A percentile compares a stretch with the other conserved stretches of the same genome.
These are phyloP conservation scores for Pseudomyrmex gracilis DNA, from an alignment of 1,140 invertebrate species.

Conservation along the genomic window DNA sequence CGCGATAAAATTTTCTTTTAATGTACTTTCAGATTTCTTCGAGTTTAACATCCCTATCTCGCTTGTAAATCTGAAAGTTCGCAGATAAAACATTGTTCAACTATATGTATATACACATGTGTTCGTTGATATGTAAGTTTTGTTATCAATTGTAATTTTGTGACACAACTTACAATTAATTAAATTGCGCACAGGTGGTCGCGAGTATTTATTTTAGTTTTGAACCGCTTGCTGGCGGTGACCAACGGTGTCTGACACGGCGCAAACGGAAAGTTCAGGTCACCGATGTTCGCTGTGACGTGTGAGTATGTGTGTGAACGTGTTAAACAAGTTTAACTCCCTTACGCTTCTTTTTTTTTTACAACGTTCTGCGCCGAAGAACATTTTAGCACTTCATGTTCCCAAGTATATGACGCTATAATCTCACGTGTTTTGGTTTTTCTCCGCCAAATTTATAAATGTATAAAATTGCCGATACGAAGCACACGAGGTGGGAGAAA, in stretches of 20 bases:
- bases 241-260: slow-evolving; percentile 24
- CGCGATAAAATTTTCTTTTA: not conserved
- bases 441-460: too few species aligned
- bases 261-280: slow-evolving; percentile 42
- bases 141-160: too few species aligned
- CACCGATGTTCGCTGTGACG: slow-evolving; percentile 30
- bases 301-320: not conserved
- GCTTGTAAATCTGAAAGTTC: too few species aligned
- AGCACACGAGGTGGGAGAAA: not conserved
- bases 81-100: too few species aligned
- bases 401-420: not conserved
- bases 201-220: slow-evolving; percentile 39
- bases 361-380: not conserved
- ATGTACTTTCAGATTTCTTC: too few species aligned
- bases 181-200: not conserved
- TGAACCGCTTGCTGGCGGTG: slow-evolving; percentile 14
- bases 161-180: not conserved
- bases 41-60: too few species aligned
- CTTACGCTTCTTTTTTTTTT: slow-evolving; percentile 21
- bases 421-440: not conserved
- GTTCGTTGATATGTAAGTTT: too few species aligned
- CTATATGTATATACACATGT: too few species aligned
- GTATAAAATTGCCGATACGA: not conserved
- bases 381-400: not conserved
- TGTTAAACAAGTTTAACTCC: slow-evolving; percentile 42